phyloP scores from a whole-genome alignment of 2,113 vertebrate species.

The Jaculus jaculus region DNA sequence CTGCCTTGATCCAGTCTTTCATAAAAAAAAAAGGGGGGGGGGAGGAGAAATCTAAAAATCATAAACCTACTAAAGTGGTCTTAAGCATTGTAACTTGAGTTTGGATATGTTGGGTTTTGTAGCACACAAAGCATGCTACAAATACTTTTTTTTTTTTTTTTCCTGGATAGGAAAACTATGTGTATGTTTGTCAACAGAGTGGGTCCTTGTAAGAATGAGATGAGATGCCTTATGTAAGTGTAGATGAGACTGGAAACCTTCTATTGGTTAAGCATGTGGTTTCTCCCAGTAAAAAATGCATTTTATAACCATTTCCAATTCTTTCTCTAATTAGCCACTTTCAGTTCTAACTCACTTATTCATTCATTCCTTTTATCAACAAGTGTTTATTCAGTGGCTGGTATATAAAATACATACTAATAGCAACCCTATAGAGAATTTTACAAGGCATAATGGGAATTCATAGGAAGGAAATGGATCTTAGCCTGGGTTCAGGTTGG shows the following conservation, averaged over 20 bases:
- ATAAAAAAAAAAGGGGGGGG: neutral
- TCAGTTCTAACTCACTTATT: neutral
- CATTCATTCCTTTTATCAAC: neutral
- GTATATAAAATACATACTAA: neutral
- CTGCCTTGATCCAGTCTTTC: slow-evolving; percentile 8
- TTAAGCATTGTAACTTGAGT: neutral
- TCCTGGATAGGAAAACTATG: neutral
- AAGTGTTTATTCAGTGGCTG: neutral
- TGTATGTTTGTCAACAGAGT: neutral
- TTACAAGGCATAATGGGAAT: neutral
- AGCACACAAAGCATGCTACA: neutral
- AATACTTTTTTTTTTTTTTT: neutral
- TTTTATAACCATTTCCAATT: slow-evolving; percentile 21
- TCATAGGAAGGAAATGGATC: neutral
- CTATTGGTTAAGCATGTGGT: neutral
- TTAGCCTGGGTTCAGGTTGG: neutral
- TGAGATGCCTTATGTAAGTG: neutral
- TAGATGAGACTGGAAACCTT: neutral
- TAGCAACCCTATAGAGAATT: neutral
- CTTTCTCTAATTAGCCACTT: slow-evolving; percentile 47
- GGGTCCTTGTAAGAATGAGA: neutral
- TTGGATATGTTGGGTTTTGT: neutral
- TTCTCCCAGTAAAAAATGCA: neutral
- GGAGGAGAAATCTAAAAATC: neutral
- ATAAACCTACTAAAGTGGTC: neutral